Evolutionary conservation across 30 jellyfish, hydroid and myxozoan genomes (phyloP).

Genomic region (Phacellophora camtschatica): DNA sequence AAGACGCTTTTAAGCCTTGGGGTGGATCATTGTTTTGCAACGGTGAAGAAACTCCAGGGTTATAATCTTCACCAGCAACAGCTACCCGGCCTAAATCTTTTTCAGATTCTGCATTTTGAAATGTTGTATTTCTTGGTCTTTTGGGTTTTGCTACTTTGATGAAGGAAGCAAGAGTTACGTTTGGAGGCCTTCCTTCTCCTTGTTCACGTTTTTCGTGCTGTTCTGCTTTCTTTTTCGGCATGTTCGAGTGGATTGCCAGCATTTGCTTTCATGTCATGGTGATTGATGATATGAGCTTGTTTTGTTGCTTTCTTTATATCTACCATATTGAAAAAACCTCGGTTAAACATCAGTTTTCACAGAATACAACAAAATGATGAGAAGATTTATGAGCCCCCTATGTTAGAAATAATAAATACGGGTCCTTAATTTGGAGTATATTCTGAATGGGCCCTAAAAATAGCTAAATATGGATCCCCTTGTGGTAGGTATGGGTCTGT

Average conservation of each 20-base stretch:
- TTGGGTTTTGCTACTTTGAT: constrained; percentile 38
- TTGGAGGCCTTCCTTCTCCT: constrained; percentile 71
- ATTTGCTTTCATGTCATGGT: neutral
- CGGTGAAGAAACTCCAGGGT: neutral
- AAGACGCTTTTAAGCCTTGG: neutral
- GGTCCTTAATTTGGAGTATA: too few species aligned
- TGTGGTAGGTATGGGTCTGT: too few species aligned
- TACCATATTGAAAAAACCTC: too few species aligned
- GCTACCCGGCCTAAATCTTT: neutral
- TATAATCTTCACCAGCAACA: neutral
- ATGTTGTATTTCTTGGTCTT: neutral
- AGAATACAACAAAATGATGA: too few species aligned
- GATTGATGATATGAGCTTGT: neutral
- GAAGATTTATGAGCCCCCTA: too few species aligned
- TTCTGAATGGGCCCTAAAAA: too few species aligned
- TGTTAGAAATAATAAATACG: too few species aligned
- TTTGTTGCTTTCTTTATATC: too few species aligned
- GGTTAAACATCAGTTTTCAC: too few species aligned
- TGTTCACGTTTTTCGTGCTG: neutral
- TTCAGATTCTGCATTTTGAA: neutral
- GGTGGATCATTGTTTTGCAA: neutral
- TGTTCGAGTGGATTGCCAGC: neutral
- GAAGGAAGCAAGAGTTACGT: constrained; percentile 67
- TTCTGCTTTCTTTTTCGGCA: constrained; percentile 51
- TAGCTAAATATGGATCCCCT: too few species aligned